A percentile compares a stretch with the other conserved stretches of the same genome.
Evolutionary conservation across 1,140 invertebrate genomes (phyloP).

Genomic region (Metopolophium dirhodum): DNA sequence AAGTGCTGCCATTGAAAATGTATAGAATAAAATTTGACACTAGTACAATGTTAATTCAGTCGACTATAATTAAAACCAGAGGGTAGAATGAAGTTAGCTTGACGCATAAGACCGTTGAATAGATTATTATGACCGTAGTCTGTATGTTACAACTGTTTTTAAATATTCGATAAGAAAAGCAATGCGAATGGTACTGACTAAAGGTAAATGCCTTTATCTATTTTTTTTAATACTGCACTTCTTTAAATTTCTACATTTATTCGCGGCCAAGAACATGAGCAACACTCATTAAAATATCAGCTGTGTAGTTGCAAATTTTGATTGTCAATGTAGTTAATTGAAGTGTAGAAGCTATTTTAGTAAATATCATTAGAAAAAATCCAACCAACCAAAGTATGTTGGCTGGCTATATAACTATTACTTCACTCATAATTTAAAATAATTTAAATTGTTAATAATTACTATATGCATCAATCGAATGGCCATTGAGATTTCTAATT

Average conservation of each 20-base stretch:
- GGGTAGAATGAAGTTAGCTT: neutral
- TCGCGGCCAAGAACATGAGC: neutral
- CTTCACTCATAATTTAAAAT: neutral
- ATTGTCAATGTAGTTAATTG: neutral
- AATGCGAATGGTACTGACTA: neutral
- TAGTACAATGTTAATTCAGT: too few species aligned
- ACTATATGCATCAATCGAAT: conserved; percentile 96
- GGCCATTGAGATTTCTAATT: conserved; percentile 97
- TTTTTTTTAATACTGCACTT: neutral
- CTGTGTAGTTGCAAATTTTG: neutral
- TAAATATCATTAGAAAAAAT: neutral
- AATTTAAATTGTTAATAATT: conserved; percentile 62
- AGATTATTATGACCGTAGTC: neutral
- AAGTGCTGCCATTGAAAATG: too few species aligned
- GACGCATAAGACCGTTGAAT: neutral
- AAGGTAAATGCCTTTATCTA: neutral
- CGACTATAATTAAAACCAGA: neutral
- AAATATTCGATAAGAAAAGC: neutral
- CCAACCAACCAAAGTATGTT: neutral
- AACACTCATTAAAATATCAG: neutral
- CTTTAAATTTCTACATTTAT: neutral
- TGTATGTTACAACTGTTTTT: neutral
- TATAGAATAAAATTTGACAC: too few species aligned
- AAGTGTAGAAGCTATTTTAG: neutral
- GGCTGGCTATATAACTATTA: neutral